phyloP scores from a whole-genome alignment of 2,888 invertebrate species.

The Cephus nigrinus region DNA sequence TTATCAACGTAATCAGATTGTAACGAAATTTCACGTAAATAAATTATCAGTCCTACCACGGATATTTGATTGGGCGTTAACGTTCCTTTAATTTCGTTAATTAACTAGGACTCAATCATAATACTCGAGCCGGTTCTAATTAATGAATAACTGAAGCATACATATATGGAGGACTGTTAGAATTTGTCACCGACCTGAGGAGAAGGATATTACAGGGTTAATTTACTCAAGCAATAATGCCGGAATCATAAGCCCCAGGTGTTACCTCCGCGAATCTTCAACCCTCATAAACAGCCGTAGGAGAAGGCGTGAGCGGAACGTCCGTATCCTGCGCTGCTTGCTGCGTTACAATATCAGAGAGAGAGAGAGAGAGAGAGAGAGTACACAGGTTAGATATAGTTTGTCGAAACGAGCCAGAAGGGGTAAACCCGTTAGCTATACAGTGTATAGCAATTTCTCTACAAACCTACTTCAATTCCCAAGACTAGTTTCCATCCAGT shows the following conservation, averaged over 20 bases:
- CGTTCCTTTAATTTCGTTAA: not conserved
- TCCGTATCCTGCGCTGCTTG: not conserved
- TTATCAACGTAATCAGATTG: not conserved
- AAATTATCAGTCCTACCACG: not conserved
- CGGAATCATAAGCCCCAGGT: conserved; percentile 57
- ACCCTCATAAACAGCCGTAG: conserved; percentile 50
- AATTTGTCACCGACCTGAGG: conserved; percentile 15
- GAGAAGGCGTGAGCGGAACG: conserved; percentile 6
- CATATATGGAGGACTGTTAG: not conserved
- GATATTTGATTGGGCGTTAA: not conserved
- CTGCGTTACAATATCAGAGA: conserved; percentile 1
- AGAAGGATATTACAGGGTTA: conserved; percentile 52
- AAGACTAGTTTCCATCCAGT: conserved; percentile 53
- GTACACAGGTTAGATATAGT: not conserved
- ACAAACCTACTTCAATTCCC: conserved; percentile 52
- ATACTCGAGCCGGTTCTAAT: not conserved
- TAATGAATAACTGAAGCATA: not conserved
- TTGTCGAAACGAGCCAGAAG: not conserved
- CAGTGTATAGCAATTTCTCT: conserved; percentile 45
- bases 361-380: no score
- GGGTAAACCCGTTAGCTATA: conserved; percentile 39
- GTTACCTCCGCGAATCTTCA: conserved; percentile 54
- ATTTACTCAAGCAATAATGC: conserved; percentile 56
- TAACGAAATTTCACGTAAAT: not conserved
- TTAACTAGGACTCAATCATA: not conserved